phyloP scores from a whole-genome alignment of 2,113 vertebrate species.

The Puffinus mauretanicus region DNA sequence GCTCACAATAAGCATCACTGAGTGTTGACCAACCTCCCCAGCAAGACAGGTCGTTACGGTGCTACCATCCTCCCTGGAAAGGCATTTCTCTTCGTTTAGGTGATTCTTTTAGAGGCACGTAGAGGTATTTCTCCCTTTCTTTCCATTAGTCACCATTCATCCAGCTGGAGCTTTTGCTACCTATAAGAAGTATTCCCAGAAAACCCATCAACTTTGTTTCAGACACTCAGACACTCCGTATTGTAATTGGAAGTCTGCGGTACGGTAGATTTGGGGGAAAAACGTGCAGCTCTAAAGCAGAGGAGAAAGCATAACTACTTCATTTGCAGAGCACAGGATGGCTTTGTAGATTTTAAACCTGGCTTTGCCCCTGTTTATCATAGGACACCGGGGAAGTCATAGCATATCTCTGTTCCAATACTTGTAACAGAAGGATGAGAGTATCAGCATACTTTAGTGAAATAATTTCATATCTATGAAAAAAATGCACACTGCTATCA shows the following conservation, averaged over 20 bases:
- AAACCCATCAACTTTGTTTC: background rate
- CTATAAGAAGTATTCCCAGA: background rate
- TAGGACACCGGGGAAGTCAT: background rate
- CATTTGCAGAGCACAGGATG: background rate
- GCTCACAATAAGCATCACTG: background rate
- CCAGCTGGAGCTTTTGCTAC: background rate
- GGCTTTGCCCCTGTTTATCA: background rate
- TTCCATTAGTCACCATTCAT: background rate
- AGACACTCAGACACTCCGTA: background rate
- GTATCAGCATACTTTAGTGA: background rate
- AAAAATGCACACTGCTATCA: background rate
- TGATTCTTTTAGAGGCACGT: background rate
- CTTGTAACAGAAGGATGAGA: background rate
- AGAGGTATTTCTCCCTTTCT: background rate
- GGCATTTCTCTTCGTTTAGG: background rate
- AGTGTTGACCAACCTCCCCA: background rate
- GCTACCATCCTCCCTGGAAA: background rate
- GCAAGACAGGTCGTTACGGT: background rate
- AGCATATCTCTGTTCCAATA: background rate
- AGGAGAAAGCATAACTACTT: background rate
- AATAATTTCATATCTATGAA: background rate
- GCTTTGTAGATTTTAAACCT: background rate
- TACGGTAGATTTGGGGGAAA: background rate
- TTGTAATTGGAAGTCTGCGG: background rate
- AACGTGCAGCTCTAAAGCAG: background rate